These are phyloP conservation scores for Bradypus variegatus DNA, from an alignment of 2,797 vertebrate genomes.

Conservation along the genomic window DNA sequence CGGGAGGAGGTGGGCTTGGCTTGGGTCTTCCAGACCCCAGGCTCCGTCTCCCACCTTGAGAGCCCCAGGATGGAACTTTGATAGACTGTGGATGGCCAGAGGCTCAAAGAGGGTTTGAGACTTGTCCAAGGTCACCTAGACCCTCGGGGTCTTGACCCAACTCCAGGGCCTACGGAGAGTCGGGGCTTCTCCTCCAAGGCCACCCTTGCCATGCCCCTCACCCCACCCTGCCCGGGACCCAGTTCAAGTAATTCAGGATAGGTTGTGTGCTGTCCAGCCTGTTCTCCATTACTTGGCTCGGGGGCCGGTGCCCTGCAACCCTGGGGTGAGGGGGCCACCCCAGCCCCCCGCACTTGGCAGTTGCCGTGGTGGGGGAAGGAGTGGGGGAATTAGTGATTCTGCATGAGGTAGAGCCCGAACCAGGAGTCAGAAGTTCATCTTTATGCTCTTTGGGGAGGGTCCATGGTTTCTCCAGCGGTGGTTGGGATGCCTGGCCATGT, in stretches of 20 bases:
- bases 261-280: conserved; percentile 92
- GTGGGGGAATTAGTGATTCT: neutral
- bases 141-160: neutral
- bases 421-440: neutral
- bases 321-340: conserved; percentile 54
- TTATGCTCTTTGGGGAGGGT: neutral
- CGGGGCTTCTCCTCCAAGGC: neutral
- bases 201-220: conserved; percentile 20
- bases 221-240: conserved; percentile 75
- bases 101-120: neutral
- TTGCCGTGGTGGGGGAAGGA: neutral
- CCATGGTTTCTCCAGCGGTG: neutral
- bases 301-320: conserved; percentile 74
- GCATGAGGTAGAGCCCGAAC: neutral
- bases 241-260: conserved; percentile 99
- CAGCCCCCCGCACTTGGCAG: neutral
- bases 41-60: neutral
- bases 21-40: neutral
- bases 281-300: conserved; percentile 96
- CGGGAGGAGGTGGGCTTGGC: neutral
- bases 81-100: neutral
- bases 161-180: neutral
- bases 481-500: neutral
- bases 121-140: neutral
- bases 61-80: neutral